Base-by-base conservation (phyloP, 2,888 invertebrate species). In the Sarcophaga subvicina region DNA sequence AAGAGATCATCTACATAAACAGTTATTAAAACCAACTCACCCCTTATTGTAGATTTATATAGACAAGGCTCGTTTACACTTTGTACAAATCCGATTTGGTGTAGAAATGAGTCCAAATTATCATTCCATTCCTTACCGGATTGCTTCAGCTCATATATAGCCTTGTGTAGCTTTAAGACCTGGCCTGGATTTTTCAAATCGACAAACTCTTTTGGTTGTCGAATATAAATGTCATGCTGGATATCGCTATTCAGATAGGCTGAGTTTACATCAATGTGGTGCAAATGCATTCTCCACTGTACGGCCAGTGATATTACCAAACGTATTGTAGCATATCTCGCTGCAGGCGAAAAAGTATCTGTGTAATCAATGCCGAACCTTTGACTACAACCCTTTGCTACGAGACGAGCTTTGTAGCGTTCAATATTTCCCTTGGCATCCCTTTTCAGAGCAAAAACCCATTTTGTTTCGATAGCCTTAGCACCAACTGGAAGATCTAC, bases 321-420 rank as follows among this genome's bases (percentile, higher is more conserved):
- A 78, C 81, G 85, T 17, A 78, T 20, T 11, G 25, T 70, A n/a
- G 85, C 63, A 59, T 86, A 82, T 11, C 75, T 64, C 1, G 70
- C 80, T 25, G 80, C 78, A 12, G 73, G 75, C 8, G 77, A 78
- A 47, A 85, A 82, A 6, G 73, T 82, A 59, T 81, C 64, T 14
- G 8, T 47, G 25, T 69, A 86, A 20, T 79, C 66, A n/a, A 79
- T 20, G n/a, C 69, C 73, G 11, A 27, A 76, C n/a, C 70, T 27
- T 72, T 89, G 89, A n/a, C 84, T 75, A 27, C 88, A 89, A 0
- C 88, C 75, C 22, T 75, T 75, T 22, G 75, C 64, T 3, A 73
- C 73, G 20, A 73, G 20, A 0, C 73, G 73, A 6, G 73, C 73
- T 20, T 47, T 73, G 22, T 47, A 73, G 2, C 63, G 37, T 47